phyloP scores from a whole-genome alignment of 1,140 invertebrate species.

The Heliconius nattereri region DNA sequence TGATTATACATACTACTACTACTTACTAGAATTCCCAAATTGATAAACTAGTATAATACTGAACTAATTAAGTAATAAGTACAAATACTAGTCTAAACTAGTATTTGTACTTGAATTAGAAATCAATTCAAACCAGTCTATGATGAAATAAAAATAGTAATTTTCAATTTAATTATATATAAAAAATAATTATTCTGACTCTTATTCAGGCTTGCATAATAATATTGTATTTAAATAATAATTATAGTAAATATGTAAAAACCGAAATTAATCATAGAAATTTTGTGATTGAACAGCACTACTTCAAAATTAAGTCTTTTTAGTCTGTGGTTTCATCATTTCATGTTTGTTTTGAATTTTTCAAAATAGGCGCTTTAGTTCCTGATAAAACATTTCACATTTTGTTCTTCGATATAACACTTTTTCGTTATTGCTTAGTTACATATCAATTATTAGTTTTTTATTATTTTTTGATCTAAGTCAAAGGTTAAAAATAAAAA shows the following conservation, averaged over 20 bases:
- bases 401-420: conserved; percentile 30
- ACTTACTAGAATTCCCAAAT: no score
- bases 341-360: conserved; percentile 43
- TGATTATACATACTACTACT: no score
- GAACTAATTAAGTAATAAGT: no score
- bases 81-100: no score
- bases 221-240: neutral
- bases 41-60: no score
- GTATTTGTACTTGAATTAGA: no score
- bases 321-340: conserved; percentile 9
- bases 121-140: no score
- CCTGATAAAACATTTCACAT: conserved; percentile 4
- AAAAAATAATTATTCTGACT: no score
- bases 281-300: neutral
- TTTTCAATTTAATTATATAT: no score
- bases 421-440: conserved; percentile 17
- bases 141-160: no score
- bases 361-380: conserved; percentile 41
- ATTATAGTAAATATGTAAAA: neutral
- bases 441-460: conserved; percentile 29
- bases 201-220: no score
- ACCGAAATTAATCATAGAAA: neutral
- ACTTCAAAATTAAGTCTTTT: neutral
- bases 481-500: neutral
- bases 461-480: conserved; percentile 15